Evolutionary conservation across 1,140 invertebrate species (phyloP), one percentile per base, ranked within the genome.

Genomic region (Drosophila biarmipes): DNA sequence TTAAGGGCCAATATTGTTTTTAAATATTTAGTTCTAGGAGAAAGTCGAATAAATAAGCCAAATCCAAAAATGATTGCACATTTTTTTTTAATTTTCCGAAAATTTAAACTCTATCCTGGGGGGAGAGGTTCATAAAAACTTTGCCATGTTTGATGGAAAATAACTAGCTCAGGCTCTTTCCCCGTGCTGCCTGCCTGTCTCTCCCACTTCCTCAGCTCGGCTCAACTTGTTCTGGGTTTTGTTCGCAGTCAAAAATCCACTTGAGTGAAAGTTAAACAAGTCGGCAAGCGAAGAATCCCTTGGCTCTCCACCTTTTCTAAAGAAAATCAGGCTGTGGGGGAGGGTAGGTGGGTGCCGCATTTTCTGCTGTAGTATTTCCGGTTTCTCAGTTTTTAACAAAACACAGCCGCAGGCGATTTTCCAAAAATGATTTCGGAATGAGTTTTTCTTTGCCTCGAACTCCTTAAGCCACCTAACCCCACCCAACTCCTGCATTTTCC

Each of bases 241-340:
- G 63, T 67, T 63, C 58, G 63, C 63, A 67, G 63, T 64, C 68
- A 62, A 72, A 59, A 59, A 73, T 79, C 66, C 75, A 84, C 80
- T 84, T 84, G 75, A 84, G 80, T 84, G 74, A 84, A 84, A 84
- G 80, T 84, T 84, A 84, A 82, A 82, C 80, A 82, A 84, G 80
- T 78, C 75, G 71, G 74, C 73, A 63, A 78, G 51, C 61, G 72
- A 84, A 72, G 62, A 73, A 68, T 55, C 52, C 67, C 48, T 42
- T 49, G 64, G 53, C 42, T 42, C 19, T 14, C 46, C 34, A 19
- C 53, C 52, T 56, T 54, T 48, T 46, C 43, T 8, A 57, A 8
- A 15, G 37, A 11, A 24, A 37, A 43, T 17, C 19, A 15, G 17
- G 35, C 3, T 2, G 42, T n/a, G 40, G 29, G 40, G 29, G 29